Percentiles rank a stretch among this genome's conserved stretches.
Evolutionary conservation across 2,113 vertebrate genomes (phyloP).

Genomic region (Oenanthe oenanthe): DNA sequence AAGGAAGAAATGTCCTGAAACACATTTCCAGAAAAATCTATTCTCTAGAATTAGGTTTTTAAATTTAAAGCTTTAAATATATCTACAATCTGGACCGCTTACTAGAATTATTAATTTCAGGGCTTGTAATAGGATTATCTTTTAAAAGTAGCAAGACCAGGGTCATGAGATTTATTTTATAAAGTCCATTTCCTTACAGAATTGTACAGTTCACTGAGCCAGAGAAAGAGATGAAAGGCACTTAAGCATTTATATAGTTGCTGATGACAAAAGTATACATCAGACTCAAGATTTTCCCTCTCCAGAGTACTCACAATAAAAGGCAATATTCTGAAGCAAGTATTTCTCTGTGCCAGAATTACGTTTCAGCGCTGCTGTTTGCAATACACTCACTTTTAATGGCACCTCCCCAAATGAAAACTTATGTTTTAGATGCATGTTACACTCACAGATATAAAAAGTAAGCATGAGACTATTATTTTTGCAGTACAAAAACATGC

Average conservation of each 20-base stretch:
- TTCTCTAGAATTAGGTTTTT: background rate
- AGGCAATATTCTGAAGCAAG: slow-evolving; percentile 18
- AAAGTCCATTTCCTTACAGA: background rate
- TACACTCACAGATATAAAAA: slow-evolving; percentile 23
- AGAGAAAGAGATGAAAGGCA: slow-evolving; percentile 20
- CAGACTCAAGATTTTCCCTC: background rate
- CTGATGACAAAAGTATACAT: slow-evolving; percentile 14
- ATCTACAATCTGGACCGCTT: background rate
- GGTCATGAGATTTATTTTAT: background rate
- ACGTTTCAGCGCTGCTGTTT: background rate
- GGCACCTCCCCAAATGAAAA: slow-evolving; percentile 34
- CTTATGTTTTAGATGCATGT: slow-evolving; percentile 2
- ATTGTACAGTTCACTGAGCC: slow-evolving; percentile 5
- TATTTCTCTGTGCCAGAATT: slow-evolving; percentile 9
- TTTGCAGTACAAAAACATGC: background rate
- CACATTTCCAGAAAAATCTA: background rate
- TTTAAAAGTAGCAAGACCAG: slow-evolving; percentile 2
- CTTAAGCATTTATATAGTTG: slow-evolving; percentile 32
- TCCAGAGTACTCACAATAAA: background rate
- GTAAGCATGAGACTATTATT: background rate
- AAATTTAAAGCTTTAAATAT: background rate
- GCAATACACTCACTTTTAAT: slow-evolving; percentile 30
- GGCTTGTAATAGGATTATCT: background rate
- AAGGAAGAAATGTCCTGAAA: background rate
- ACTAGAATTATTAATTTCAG: background rate